Evolutionary conservation across 2,113 vertebrate species (phyloP).

Genomic region (Epinephelus lanceolatus): DNA sequence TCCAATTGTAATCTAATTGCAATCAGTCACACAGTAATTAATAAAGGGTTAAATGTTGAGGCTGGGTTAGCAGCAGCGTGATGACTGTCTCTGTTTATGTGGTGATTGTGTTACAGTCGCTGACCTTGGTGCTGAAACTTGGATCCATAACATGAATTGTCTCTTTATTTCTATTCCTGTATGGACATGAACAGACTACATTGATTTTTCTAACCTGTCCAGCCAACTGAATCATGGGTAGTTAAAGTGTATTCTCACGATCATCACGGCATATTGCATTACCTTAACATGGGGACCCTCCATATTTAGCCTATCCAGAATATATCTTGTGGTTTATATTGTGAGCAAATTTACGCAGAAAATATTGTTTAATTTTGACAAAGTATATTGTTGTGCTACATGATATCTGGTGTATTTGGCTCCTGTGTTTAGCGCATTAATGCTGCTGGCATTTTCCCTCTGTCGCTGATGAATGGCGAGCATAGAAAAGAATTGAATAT

Average conservation of each 20-base stretch:
- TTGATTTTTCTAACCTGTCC: background rate
- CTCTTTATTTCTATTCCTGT: background rate
- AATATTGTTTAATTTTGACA: too few relatives aligned
- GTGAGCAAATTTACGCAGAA: background rate
- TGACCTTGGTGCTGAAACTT: slow-evolving; percentile 77
- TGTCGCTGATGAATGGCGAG: background rate
- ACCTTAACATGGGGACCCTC: background rate
- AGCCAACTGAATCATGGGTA: background rate
- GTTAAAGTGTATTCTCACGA: background rate
- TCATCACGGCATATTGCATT: background rate
- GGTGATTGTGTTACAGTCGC: slow-evolving; percentile 39
- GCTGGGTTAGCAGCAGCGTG: background rate
- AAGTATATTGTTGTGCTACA: too few relatives aligned
- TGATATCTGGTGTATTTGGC: too few relatives aligned
- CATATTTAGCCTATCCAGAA: background rate
- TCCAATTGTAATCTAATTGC: background rate
- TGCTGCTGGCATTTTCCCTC: background rate
- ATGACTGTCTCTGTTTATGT: background rate
- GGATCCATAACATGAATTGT: background rate
- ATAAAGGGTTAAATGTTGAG: background rate
- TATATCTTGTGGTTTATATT: background rate
- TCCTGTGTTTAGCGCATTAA: too few relatives aligned
- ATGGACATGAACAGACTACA: background rate
- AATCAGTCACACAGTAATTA: background rate
- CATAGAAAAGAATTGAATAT: background rate